Percentiles rank a stretch among this genome's conserved stretches.
phyloP scores from a whole-genome alignment of 2,797 vertebrate genomes.

The Hemibagrus guttatus region DNA sequence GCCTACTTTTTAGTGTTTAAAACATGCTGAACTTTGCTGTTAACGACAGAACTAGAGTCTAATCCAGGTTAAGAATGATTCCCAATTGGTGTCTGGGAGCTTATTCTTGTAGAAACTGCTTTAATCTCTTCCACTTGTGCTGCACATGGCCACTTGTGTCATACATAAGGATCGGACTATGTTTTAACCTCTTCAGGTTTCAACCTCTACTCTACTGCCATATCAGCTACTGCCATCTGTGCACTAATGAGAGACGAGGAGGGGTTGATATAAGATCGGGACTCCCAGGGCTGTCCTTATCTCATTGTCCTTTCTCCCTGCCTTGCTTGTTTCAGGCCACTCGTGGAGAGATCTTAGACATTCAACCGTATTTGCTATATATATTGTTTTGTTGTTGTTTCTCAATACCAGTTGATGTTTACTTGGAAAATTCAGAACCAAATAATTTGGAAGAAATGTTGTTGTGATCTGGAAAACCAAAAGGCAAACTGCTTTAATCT shows the following conservation, averaged over 20 bases:
- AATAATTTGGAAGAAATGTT: background rate
- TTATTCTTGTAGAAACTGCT: background rate
- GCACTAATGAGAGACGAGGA: background rate
- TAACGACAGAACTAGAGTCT: background rate
- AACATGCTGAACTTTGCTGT: background rate
- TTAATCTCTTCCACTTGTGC: background rate
- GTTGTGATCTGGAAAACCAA: background rate
- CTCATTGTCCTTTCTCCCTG: background rate
- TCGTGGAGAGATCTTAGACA: background rate
- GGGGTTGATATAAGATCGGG: no score
- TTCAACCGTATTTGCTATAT: background rate
- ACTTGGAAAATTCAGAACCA: background rate
- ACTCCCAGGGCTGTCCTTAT: background rate
- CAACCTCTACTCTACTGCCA: background rate
- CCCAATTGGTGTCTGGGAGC: background rate
- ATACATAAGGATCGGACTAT: background rate
- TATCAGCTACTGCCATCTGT: background rate
- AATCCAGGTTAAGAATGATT: background rate
- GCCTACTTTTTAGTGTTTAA: constrained; percentile 5
- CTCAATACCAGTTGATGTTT: background rate
- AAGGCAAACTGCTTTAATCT: background rate
- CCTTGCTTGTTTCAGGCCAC: background rate
- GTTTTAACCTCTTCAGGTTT: background rate
- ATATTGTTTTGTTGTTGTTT: background rate
- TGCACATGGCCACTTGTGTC: background rate